Evolutionary conservation across 2,888 invertebrate species (phyloP).

Genomic region (Zaprionus lineosus): DNA sequence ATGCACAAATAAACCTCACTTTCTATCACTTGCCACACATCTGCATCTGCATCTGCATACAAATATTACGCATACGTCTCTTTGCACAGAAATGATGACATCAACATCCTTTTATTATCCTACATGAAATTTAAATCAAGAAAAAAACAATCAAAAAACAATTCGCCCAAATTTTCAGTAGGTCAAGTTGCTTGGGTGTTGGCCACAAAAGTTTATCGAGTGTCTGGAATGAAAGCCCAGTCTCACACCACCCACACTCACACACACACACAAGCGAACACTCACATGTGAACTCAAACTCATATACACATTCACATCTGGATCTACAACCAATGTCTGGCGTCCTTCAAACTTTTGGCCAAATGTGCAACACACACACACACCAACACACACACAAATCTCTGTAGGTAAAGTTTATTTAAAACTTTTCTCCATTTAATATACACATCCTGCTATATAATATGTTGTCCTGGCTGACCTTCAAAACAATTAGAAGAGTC

Average conservation of each 20-base stretch:
- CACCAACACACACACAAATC: slow-evolving; percentile 10
- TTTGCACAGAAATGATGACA: not conserved
- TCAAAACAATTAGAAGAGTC: slow-evolving; percentile 57
- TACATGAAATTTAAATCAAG: slow-evolving; percentile 18
- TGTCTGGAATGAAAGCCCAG: slow-evolving; percentile 33
- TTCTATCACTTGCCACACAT: too few species aligned
- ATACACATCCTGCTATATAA: slow-evolving; percentile 47
- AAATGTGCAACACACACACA: slow-evolving; percentile 16
- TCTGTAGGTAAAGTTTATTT: slow-evolving; percentile 54
- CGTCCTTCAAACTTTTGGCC: not conserved
- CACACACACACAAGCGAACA: not conserved
- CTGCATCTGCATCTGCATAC: too few species aligned
- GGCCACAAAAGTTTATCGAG: slow-evolving; percentile 59
- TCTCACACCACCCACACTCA: slow-evolving; percentile 11
- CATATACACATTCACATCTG: slow-evolving; percentile 10
- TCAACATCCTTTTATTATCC: slow-evolving; percentile 5
- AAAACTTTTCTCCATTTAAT: slow-evolving; percentile 70
- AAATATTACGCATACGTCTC: slow-evolving; percentile 29
- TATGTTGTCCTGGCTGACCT: slow-evolving; percentile 52
- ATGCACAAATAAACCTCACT: too few species aligned
- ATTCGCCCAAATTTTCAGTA: slow-evolving; percentile 40
- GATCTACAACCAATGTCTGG: not conserved
- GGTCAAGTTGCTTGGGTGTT: slow-evolving; percentile 62
- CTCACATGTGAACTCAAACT: not conserved
- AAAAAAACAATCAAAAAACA: slow-evolving; percentile 28